Evolutionary conservation across 2,797 vertebrate genomes (phyloP).

Genomic region (Myoxocephalus aenaeus): DNA sequence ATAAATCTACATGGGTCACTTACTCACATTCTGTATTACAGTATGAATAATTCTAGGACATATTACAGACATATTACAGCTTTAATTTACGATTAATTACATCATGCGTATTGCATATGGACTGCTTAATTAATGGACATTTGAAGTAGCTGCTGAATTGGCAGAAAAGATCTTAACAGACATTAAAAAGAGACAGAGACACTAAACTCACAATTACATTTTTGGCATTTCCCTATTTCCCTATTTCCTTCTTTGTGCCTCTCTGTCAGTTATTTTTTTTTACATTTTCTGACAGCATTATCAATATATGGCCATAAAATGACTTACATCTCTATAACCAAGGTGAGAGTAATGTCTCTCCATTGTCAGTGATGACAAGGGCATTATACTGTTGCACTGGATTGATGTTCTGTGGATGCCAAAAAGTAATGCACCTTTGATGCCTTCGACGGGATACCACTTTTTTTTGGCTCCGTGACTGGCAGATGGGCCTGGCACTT

Average conservation of each 20-base stretch:
- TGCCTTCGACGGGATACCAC: constrained; percentile 54
- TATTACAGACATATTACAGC: constrained; percentile 25
- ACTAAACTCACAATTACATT: not conserved
- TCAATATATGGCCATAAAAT: constrained; percentile 56
- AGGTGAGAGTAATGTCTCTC: constrained; percentile 61
- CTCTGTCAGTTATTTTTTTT: constrained; percentile 16
- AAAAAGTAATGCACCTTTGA: constrained; percentile 58
- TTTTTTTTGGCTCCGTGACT: constrained; percentile 62
- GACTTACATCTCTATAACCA: constrained; percentile 59
- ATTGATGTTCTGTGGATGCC: constrained; percentile 64
- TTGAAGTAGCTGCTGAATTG: constrained; percentile 36
- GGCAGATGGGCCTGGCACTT: constrained; percentile 65
- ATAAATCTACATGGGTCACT: constrained; percentile 60
- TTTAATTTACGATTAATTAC: constrained; percentile 55
- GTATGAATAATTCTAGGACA: constrained; percentile 45
- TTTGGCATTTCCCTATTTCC: not conserved
- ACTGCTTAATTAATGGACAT: constrained; percentile 44
- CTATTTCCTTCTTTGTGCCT: not conserved
- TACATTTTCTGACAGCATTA: constrained; percentile 44
- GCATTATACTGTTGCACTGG: constrained; percentile 54
- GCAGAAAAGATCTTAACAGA: not conserved
- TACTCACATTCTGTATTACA: constrained; percentile 29
- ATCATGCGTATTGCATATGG: constrained; percentile 38
- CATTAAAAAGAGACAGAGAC: constrained; percentile 8
- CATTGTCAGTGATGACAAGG: constrained; percentile 67